phyloP scores from a whole-genome alignment of 2,888 invertebrate genomes.

The Ormyrus labotus region DNA sequence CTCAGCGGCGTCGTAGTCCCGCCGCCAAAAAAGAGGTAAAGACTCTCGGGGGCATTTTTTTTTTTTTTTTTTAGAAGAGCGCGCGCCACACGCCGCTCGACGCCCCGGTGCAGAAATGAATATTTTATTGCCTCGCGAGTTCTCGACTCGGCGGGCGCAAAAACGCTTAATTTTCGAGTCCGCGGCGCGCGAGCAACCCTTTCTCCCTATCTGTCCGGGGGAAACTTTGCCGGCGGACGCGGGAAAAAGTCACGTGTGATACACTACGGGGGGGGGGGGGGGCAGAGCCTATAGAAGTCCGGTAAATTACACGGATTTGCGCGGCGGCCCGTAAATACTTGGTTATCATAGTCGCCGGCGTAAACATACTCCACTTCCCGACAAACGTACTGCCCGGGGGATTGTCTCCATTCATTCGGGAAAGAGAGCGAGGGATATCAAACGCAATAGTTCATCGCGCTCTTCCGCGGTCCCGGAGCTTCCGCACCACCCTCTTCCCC shows the following conservation, averaged over 20 bases:
- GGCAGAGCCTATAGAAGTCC: conserved; percentile 48
- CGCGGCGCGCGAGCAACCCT: background rate
- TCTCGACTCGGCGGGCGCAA: conserved; percentile 17
- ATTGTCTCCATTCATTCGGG: conserved; percentile 69
- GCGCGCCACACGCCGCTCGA: background rate
- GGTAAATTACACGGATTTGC: conserved; percentile 71
- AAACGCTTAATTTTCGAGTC: conserved; percentile 56
- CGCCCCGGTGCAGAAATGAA: conserved; percentile 42
- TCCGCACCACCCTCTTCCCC: background rate
- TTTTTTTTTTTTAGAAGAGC: background rate
- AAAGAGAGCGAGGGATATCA: conserved; percentile 66
- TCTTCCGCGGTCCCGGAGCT: conserved; percentile 5
- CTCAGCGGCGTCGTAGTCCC: background rate
- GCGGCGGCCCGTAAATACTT: conserved; percentile 70
- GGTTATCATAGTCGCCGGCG: conserved; percentile 71
- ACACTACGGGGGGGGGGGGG: background rate
- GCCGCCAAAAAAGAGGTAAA: background rate
- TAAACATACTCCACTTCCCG: no score
- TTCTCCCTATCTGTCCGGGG: background rate
- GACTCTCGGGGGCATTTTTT: no score
- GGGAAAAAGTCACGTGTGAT: conserved; percentile 21
- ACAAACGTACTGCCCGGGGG: conserved; percentile 59
- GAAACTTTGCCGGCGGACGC: background rate
- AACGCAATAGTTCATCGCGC: conserved; percentile 71
- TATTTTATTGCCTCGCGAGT: conserved; percentile 47